phyloP scores from a whole-genome alignment of 1,140 invertebrate species.

The Luehdorfia chinensis region DNA sequence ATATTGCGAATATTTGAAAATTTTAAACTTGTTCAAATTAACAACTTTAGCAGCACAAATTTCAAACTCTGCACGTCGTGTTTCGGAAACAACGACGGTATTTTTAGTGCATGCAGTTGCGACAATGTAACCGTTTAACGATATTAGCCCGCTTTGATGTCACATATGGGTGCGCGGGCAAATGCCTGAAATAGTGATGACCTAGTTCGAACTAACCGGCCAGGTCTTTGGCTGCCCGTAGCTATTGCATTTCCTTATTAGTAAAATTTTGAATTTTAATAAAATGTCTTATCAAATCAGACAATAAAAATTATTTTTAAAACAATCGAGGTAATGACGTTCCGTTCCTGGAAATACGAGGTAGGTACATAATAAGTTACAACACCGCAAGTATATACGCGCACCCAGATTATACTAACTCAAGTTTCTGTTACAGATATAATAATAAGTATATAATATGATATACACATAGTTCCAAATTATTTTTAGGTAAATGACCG shows the following conservation, averaged over 20 bases:
- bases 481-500: too few relatives aligned
- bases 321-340: too few relatives aligned
- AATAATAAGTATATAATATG: not conserved
- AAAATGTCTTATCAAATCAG: not conserved
- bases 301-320: not conserved
- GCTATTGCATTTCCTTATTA: too few relatives aligned
- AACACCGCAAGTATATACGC: too few relatives aligned
- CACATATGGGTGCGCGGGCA: slow-evolving; percentile 32
- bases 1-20: too few relatives aligned
- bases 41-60: not conserved
- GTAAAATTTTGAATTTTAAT: not conserved
- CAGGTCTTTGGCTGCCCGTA: not conserved
- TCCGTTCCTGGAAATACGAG: too few relatives aligned
- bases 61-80: not conserved
- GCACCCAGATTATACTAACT: too few relatives aligned
- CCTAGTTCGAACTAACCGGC: not conserved
- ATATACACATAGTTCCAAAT: not conserved
- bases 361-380: too few relatives aligned
- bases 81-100: slow-evolving; percentile 10
- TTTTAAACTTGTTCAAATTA: slow-evolving; percentile 1
- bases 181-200: slow-evolving; percentile 32
- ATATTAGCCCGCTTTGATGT: slow-evolving; percentile 43
- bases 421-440: too few relatives aligned
- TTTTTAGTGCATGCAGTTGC: slow-evolving; percentile 28
- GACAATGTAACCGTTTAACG: slow-evolving; percentile 48